Percentiles rank a stretch among this genome's conserved stretches.
Conservation (phyloP, 2,888 invertebrate genomes). For the Cactoblastis cactorum region DNA sequence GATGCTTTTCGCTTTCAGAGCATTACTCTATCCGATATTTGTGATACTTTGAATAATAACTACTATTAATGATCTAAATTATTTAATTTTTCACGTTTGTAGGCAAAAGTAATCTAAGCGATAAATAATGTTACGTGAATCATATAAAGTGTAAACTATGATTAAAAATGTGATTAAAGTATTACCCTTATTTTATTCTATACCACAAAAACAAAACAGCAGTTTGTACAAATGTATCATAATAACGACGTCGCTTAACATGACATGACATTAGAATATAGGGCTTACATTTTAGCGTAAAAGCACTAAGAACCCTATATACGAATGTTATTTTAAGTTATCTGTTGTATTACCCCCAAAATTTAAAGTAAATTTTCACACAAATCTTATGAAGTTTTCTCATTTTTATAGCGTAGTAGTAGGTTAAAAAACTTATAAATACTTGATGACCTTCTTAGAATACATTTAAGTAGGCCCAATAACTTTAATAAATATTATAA, state of each 20-base stretch:
- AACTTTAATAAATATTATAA: background rate
- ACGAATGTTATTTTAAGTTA: too few species aligned
- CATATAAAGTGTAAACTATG: slow-evolving; percentile 63
- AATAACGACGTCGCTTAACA: too few species aligned
- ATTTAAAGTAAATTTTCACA: too few species aligned
- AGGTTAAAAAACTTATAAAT: too few species aligned
- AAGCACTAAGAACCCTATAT: too few species aligned
- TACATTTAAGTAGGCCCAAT: slow-evolving; percentile 6
- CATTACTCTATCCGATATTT: slow-evolving; percentile 73
- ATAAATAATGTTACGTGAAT: slow-evolving; percentile 61
- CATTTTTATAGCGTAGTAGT: too few species aligned
- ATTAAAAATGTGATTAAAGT: slow-evolving; percentile 68
- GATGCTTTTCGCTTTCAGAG: slow-evolving; percentile 70
- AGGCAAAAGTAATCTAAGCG: slow-evolving; percentile 65
- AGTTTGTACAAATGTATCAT: too few species aligned
- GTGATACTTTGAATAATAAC: slow-evolving; percentile 77
- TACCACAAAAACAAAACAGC: background rate
- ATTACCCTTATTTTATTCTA: slow-evolving; percentile 22
- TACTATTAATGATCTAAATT: slow-evolving; percentile 76
- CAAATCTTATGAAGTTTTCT: too few species aligned
- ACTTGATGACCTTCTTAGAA: slow-evolving; percentile 3
- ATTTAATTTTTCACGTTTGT: slow-evolving; percentile 79
- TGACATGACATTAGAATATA: too few species aligned
- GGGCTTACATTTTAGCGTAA: too few species aligned
- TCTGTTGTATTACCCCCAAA: too few species aligned